These are phyloP conservation scores for Diglossa cyanea DNA, from an alignment of 2,797 vertebrate genomes.

Conservation along the genomic window DNA sequence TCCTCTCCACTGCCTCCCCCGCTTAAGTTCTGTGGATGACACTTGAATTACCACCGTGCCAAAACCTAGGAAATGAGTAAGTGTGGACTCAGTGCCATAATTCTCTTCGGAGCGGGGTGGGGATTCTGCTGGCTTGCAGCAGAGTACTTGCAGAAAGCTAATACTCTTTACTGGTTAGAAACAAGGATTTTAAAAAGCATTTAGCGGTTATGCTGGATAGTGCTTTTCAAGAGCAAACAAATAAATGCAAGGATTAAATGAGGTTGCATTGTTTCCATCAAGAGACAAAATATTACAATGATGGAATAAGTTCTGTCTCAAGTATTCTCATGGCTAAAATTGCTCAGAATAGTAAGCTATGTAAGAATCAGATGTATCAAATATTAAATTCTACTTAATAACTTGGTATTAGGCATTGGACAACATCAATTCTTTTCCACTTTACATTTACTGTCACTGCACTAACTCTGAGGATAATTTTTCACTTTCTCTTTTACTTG, in stretches of 20 bases:
- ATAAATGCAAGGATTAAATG: neutral
- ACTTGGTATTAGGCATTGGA: neutral
- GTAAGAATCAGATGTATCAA: neutral
- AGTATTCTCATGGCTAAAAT: neutral
- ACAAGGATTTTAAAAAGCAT: neutral
- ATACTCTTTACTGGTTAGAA: neutral
- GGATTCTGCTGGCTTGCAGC: neutral
- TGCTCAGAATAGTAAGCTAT: neutral
- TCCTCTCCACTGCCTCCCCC: neutral
- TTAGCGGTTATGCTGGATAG: neutral
- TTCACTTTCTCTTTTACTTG: conserved; percentile 9
- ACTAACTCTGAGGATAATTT: neutral
- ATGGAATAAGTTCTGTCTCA: neutral
- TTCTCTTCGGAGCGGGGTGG: neutral
- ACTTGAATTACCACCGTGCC: neutral
- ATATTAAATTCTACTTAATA: neutral
- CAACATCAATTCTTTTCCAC: neutral
- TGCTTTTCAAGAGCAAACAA: neutral
- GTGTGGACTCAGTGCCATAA: neutral
- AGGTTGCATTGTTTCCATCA: neutral
- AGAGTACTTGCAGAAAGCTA: neutral
- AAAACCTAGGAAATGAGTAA: conserved; percentile 33
- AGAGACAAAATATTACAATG: neutral
- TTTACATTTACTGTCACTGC: neutral
- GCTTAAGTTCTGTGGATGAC: neutral